Conservation (phyloP, 2,797 vertebrate genomes). For the Pseudomugil gertrudae region DNA sequence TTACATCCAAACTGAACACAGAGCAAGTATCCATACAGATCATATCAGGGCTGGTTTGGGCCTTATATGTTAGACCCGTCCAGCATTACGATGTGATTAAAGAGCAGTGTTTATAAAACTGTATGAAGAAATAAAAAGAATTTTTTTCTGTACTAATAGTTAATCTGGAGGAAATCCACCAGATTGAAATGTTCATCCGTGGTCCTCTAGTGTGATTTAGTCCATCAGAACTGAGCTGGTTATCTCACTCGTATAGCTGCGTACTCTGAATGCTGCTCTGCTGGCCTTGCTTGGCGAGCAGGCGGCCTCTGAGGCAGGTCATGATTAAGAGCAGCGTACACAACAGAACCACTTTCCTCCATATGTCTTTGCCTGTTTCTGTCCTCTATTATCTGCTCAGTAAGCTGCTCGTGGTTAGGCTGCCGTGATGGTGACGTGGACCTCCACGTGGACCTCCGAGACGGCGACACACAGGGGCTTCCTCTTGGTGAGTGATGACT, state of each 20-base stretch:
- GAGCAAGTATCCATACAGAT: too few relatives aligned
- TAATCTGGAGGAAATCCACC: background rate
- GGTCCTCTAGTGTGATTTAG: constrained; percentile 12
- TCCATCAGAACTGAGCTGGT: background rate
- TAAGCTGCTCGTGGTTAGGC: background rate
- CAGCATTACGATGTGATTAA: background rate
- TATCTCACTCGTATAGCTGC: constrained; percentile 53
- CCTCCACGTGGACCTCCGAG: constrained; percentile 25
- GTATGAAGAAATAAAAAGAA: too few relatives aligned
- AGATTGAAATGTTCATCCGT: background rate
- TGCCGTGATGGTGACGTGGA: background rate
- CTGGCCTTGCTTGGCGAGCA: background rate
- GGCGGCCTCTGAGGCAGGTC: background rate
- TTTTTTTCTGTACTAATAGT: background rate
- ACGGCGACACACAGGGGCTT: constrained; percentile 10
- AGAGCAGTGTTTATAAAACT: background rate
- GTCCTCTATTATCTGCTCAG: background rate
- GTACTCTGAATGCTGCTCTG: constrained; percentile 67
- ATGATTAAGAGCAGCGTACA: constrained; percentile 72
- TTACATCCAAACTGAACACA: too few relatives aligned
- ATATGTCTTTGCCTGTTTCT: background rate
- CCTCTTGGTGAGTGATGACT: constrained; percentile 23
- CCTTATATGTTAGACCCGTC: background rate
- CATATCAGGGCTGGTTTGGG: background rate
- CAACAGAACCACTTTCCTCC: constrained; percentile 31